phyloP scores from a whole-genome alignment of 1,140 invertebrate genomes.

The Heliothis subflexa region DNA sequence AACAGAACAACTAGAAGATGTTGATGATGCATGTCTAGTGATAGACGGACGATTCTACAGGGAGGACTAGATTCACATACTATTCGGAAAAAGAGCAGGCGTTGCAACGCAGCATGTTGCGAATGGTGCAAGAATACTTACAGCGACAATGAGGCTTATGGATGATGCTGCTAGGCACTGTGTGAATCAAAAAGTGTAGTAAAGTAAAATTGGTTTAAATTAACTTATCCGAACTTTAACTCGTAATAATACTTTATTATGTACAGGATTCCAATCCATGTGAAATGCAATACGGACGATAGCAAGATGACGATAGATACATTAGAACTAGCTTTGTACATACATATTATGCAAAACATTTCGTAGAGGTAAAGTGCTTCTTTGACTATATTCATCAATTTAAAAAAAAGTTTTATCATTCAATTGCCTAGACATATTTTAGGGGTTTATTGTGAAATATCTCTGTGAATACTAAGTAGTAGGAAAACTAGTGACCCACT shows the following conservation, averaged over 20 bases:
- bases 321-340: conserved; percentile 59
- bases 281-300: conserved; percentile 47
- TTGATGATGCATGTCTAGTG: too few relatives aligned
- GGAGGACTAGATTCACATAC: too few relatives aligned
- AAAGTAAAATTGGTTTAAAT: background rate
- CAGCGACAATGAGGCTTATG: too few relatives aligned
- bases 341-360: conserved; percentile 54
- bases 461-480: conserved; percentile 51
- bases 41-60: too few relatives aligned
- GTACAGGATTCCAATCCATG: conserved; percentile 49
- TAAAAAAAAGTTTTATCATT: conserved; percentile 51
- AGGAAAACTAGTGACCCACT: conserved; percentile 40
- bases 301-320: conserved; percentile 41
- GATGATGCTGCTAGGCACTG: background rate
- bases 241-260: conserved; percentile 16
- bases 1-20: too few relatives aligned
- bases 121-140: too few relatives aligned
- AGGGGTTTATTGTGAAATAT: conserved; percentile 53
- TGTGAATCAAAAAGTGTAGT: too few relatives aligned
- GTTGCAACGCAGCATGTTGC: too few relatives aligned
- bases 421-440: conserved; percentile 56
- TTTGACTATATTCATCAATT: conserved; percentile 54
- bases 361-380: conserved; percentile 60
- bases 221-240: background rate
- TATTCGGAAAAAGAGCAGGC: too few relatives aligned